These are phyloP conservation scores for Numenius arquata DNA, from an alignment of 2,113 vertebrate species.

Conservation along the genomic window DNA sequence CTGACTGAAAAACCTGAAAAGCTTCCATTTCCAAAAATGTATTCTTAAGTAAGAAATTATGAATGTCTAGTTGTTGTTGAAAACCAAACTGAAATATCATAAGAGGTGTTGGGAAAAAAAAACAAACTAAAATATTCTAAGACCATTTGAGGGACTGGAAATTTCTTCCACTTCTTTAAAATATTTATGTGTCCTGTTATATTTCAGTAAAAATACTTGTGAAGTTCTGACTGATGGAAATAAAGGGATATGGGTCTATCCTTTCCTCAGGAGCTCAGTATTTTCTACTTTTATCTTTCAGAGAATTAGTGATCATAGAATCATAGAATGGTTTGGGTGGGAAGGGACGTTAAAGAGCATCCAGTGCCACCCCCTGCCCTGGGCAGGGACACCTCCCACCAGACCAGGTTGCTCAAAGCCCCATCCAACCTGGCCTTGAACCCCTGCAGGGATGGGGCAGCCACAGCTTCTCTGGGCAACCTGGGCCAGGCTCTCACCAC, in stretches of 20 bases:
- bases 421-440: no score
- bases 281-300: background rate
- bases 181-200: background rate
- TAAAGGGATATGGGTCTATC: background rate
- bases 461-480: no score
- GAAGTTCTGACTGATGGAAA: background rate
- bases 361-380: no score
- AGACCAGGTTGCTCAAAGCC: no score
- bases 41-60: background rate
- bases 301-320: background rate
- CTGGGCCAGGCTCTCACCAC: no score
- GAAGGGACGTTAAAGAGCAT: no score
- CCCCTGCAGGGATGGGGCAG: no score
- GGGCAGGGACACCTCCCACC: no score
- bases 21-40: background rate
- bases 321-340: no score
- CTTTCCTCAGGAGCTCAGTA: background rate
- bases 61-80: background rate
- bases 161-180: background rate
- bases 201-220: background rate
- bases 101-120: background rate
- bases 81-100: background rate
- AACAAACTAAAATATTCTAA: background rate
- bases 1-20: background rate
- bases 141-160: background rate